These are phyloP conservation scores for Brachionus rotundiformis DNA, from an alignment of 1,140 invertebrate genomes.

Conservation along the genomic window DNA sequence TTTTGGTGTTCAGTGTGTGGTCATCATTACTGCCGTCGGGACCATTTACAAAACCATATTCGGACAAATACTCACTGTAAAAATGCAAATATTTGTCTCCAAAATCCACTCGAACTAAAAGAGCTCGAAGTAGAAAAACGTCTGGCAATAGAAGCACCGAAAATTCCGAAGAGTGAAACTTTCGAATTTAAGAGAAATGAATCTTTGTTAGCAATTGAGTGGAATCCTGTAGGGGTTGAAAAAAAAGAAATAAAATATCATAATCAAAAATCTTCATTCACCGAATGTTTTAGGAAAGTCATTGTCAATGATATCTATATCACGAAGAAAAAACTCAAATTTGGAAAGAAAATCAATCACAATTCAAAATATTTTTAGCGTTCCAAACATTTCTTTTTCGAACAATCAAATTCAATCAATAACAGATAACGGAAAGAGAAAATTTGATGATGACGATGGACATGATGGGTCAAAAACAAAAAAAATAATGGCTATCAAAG, in stretches of 20 bases:
- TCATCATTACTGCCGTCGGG: neutral
- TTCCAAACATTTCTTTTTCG: no score
- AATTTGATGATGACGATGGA: neutral
- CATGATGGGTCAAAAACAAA: neutral
- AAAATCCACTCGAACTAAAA: neutral
- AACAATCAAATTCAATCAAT: neutral
- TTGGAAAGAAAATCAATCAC: neutral
- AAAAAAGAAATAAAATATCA: no score
- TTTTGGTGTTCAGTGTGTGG: slow-evolving; percentile 3
- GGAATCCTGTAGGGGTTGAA: no score
- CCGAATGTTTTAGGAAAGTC: neutral
- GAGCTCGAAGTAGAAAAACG: neutral
- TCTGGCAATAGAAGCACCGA: neutral
- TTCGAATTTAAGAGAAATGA: neutral
- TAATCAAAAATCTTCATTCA: neutral
- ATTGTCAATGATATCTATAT: neutral
- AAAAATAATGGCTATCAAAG: neutral
- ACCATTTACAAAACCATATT: neutral
- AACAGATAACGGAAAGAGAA: neutral
- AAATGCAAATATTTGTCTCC: neutral
- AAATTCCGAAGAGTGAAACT: neutral
- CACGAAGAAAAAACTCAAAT: neutral
- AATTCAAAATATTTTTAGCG: neutral
- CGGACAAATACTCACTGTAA: neutral
- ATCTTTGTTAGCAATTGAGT: neutral